A percentile compares a stretch with the other conserved stretches of the same genome.
These are phyloP conservation scores for Hirundichthys speculiger DNA, from an alignment of 2,113 vertebrate genomes.

Conservation along the genomic window DNA sequence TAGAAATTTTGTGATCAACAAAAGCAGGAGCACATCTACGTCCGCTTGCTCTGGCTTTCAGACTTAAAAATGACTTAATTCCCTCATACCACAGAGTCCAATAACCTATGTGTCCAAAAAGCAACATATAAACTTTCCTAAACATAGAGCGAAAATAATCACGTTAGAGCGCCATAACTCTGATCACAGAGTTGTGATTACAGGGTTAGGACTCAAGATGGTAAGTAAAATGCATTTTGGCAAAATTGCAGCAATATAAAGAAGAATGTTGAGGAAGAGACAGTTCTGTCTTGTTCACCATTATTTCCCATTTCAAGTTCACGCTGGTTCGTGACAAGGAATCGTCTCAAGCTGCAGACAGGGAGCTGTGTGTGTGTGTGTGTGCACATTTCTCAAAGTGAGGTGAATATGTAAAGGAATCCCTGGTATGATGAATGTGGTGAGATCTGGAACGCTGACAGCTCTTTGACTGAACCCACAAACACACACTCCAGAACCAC, in stretches of 20 bases:
- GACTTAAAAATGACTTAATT: not conserved
- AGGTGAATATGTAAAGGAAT: conserved; percentile 63
- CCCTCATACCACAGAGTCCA: conserved; percentile 15
- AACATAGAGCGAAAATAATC: conserved; percentile 47
- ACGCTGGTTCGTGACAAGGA: conserved; percentile 49
- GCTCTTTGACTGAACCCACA: conserved; percentile 26
- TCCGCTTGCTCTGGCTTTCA: too few species aligned
- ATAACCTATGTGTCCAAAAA: conserved; percentile 23
- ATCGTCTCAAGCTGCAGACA: conserved; percentile 41
- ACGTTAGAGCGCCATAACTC: conserved; percentile 23
- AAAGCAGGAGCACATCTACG: too few species aligned
- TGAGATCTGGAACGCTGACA: conserved; percentile 61
- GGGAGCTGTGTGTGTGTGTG: conserved; percentile 24
- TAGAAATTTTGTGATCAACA: too few species aligned
- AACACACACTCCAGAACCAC: conserved; percentile 38
- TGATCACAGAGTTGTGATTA: conserved; percentile 46
- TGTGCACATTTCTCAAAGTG: conserved; percentile 1
- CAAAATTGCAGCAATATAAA: conserved; percentile 11
- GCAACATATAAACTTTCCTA: conserved; percentile 24
- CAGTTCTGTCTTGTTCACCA: conserved; percentile 4
- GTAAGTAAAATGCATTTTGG: conserved; percentile 22
- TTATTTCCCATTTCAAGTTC: conserved; percentile 52
- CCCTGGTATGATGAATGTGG: conserved; percentile 66
- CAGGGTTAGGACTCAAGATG: conserved; percentile 22
- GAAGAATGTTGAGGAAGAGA: conserved; percentile 16